phyloP scores from a whole-genome alignment of 2,888 invertebrate genomes.

The Napeogenes inachia region DNA sequence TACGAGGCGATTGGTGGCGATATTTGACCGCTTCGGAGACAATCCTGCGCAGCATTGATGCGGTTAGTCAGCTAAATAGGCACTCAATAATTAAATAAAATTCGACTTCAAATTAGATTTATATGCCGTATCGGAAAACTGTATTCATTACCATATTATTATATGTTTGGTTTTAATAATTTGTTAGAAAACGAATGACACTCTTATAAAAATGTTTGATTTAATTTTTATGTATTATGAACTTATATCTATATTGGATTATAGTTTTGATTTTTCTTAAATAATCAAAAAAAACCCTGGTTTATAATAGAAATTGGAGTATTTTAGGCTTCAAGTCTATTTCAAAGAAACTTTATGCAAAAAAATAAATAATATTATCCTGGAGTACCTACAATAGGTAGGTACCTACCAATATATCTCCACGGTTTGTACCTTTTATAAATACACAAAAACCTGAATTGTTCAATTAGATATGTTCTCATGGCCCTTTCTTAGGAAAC shows the following conservation, averaged over 20 bases:
- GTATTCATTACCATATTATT: conserved; percentile 24
- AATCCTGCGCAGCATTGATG: conserved; percentile 68
- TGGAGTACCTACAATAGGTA: no score
- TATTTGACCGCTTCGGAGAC: conserved; percentile 46
- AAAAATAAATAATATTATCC: no score
- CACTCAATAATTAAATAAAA: conserved; percentile 29
- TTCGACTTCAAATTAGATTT: conserved; percentile 24
- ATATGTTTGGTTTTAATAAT: conserved; percentile 10
- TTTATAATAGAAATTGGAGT: no score
- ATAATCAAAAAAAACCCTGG: no score
- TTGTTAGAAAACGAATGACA: background rate
- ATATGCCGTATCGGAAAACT: conserved; percentile 26
- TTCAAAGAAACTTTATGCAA: no score
- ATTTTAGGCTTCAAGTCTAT: no score
- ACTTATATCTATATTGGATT: no score
- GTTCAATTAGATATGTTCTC: background rate
- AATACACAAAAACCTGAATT: background rate
- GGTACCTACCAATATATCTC: no score
- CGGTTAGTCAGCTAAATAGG: conserved; percentile 47
- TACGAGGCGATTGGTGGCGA: conserved; percentile 65
- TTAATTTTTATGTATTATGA: no score
- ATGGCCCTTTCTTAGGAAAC: conserved; percentile 1
- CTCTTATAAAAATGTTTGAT: no score
- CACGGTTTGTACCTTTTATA: background rate
- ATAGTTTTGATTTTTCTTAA: no score